phyloP scores from a whole-genome alignment of 2,113 vertebrate genomes.

The Australoheros scitulus region DNA sequence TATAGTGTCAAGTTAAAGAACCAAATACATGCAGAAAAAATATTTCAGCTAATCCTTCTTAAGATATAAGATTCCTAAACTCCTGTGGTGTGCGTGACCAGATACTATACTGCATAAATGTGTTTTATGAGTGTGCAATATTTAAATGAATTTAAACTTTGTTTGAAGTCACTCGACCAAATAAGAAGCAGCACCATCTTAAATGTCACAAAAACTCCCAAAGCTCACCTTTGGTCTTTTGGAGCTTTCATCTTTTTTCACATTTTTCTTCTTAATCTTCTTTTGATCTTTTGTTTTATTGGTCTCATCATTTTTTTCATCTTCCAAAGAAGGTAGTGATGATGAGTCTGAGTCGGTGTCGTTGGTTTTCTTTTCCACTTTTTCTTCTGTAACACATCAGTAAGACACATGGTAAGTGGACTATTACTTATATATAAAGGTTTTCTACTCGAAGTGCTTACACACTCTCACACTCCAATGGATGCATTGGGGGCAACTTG shows the following conservation, averaged over 20 bases:
- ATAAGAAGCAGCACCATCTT: background rate
- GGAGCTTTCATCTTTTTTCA: conserved; percentile 12
- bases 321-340: conserved; percentile 73
- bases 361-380: conserved; percentile 21
- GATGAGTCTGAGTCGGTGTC: conserved; percentile 70
- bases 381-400: conserved; percentile 24
- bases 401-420: background rate
- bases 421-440: background rate
- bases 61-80: background rate
- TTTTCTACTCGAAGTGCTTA: background rate
- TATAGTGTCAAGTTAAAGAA: background rate
- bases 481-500: fast-evolving
- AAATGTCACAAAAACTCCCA: background rate
- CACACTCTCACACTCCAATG: background rate
- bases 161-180: background rate
- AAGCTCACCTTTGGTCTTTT: conserved; percentile 60
- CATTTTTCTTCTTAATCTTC: conserved; percentile 33
- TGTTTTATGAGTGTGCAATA: background rate
- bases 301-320: conserved; percentile 35
- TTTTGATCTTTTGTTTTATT: conserved; percentile 6
- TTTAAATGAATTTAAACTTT: background rate
- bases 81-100: background rate
- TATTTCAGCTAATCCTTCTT: background rate
- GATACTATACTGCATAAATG: background rate
- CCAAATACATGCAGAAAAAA: background rate